Conservation (phyloP, 2,888 invertebrate species). For the Drosophila barbarae region DNA sequence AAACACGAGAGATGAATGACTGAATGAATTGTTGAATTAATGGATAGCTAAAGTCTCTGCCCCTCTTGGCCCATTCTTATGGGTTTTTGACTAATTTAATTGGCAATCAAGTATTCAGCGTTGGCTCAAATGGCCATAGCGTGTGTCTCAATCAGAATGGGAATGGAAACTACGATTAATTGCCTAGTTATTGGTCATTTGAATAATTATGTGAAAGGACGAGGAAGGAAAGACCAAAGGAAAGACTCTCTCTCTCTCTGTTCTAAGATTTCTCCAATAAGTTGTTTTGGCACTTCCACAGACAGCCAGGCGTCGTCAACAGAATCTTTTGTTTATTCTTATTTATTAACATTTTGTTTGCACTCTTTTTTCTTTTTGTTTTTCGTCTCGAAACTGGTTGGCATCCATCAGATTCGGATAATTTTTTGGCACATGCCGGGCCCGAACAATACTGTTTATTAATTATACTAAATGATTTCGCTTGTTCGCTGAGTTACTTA, state of each 20-base stretch:
- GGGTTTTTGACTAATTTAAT: slow-evolving; percentile 60
- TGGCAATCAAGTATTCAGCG: slow-evolving; percentile 67
- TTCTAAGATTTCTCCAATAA: slow-evolving; percentile 7
- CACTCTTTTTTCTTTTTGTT: slow-evolving; percentile 4
- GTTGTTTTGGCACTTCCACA: slow-evolving; percentile 41
- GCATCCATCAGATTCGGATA: slow-evolving; percentile 52
- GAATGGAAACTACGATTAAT: slow-evolving; percentile 51
- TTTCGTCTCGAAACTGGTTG: slow-evolving; percentile 59
- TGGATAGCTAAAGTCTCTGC: slow-evolving; percentile 24
- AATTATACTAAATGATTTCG: slow-evolving; percentile 62
- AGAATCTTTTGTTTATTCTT: slow-evolving; percentile 16
- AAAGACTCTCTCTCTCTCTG: background rate
- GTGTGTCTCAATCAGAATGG: slow-evolving; percentile 37
- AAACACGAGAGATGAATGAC: slow-evolving; percentile 35
- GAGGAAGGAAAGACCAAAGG: background rate
- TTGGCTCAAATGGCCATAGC: slow-evolving; percentile 53
- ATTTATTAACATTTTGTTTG: slow-evolving; percentile 9
- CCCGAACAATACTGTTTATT: slow-evolving; percentile 57
- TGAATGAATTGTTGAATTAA: slow-evolving; percentile 66
- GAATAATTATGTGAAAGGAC: slow-evolving; percentile 50
- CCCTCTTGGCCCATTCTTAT: slow-evolving; percentile 33
- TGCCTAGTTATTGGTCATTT: slow-evolving; percentile 51
- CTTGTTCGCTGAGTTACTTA: slow-evolving; percentile 50
- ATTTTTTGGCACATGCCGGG: slow-evolving; percentile 51
- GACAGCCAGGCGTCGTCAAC: slow-evolving; percentile 60